These are phyloP conservation scores for Thalassophryne amazonica DNA, from an alignment of 2,797 vertebrate species.

Conservation along the genomic window DNA sequence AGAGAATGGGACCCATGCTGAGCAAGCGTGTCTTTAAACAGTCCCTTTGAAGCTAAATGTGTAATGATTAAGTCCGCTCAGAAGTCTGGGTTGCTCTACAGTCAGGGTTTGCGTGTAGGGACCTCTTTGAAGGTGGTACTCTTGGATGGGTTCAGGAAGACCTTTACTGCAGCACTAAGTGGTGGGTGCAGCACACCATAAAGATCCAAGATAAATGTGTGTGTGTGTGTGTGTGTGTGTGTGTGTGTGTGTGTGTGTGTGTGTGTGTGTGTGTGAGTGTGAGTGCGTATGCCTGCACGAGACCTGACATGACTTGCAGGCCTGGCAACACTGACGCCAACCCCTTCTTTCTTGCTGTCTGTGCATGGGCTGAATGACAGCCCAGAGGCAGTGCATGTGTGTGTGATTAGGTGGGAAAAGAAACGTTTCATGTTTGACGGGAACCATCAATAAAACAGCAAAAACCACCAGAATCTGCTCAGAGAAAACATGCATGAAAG, in stretches of 20 bases:
- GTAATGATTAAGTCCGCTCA: constrained; percentile 68
- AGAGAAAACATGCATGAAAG: constrained; percentile 12
- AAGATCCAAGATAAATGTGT: constrained; percentile 77
- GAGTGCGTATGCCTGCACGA: constrained; percentile 42
- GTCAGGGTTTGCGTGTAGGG: constrained; percentile 12
- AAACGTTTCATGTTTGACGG: constrained; percentile 69
- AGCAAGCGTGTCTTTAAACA: constrained; percentile 63
- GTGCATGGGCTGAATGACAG: constrained; percentile 67
- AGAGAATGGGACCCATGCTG: constrained; percentile 38
- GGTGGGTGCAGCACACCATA: constrained; percentile 80
- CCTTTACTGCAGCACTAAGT: constrained; percentile 79
- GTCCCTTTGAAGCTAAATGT: constrained; percentile 72
- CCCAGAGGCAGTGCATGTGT: constrained; percentile 59
- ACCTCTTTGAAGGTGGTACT: constrained; percentile 67
- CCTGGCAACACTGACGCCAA: constrained; percentile 66
- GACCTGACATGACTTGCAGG: constrained; percentile 73
- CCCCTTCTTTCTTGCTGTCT: constrained; percentile 69
- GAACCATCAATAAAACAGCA: constrained; percentile 67
- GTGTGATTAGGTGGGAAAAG: constrained; percentile 57
- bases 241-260: constrained; percentile 6
- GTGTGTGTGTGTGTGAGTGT: constrained; percentile 21
- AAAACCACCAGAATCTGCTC: constrained; percentile 55
- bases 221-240: constrained; percentile 20
- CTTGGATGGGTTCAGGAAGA: constrained; percentile 64
- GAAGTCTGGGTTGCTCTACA: constrained; percentile 44